Conservation (phyloP, 1,140 invertebrate species). For the Musca domestica region DNA sequence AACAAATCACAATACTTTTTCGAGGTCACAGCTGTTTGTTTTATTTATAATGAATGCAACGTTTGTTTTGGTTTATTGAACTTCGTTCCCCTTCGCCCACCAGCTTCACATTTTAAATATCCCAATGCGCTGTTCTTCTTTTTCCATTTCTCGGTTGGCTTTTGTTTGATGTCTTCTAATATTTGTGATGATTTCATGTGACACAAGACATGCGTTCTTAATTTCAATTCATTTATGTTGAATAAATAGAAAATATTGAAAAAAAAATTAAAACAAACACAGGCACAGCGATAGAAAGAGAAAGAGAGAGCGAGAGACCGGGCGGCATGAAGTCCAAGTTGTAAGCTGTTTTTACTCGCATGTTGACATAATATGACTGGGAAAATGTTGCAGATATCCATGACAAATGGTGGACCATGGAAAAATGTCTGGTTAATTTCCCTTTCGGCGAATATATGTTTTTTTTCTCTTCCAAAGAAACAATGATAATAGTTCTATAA, state of each 20-base stretch:
- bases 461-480: too few species aligned
- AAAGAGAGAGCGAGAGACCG: background rate
- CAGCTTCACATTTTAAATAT: too few species aligned
- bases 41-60: background rate
- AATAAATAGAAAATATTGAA: background rate
- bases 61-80: background rate
- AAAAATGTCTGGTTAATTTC: too few species aligned
- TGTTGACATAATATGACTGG: too few species aligned
- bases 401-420: too few species aligned
- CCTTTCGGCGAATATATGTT: too few species aligned
- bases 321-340: too few species aligned
- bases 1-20: background rate
- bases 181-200: conserved; percentile 8
- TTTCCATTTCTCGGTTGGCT: too few species aligned
- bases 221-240: background rate
- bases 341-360: too few species aligned
- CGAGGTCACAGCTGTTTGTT: conserved; percentile 7
- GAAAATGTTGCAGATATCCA: too few species aligned
- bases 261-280: background rate
- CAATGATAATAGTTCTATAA: too few species aligned
- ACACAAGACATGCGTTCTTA: conserved; percentile 5
- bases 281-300: background rate
- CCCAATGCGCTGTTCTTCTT: too few species aligned
- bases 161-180: background rate
- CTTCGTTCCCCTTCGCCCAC: background rate